Conservation (phyloP, 2,888 invertebrate species). For the Sesia bembeciformis region DNA sequence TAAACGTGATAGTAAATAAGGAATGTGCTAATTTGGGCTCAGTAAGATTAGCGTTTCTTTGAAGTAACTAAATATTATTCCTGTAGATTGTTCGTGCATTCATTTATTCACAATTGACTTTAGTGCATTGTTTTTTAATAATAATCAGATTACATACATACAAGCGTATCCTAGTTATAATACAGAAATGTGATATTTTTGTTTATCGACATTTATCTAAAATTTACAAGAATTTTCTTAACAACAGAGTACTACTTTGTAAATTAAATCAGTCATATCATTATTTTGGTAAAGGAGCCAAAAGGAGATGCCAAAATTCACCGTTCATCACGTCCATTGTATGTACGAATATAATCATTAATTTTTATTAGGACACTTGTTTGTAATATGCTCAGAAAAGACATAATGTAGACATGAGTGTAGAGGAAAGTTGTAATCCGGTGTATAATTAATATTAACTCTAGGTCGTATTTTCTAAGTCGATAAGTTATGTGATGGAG, state of each 20-base stretch:
- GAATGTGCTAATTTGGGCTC: too few species aligned
- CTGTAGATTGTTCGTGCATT: too few species aligned
- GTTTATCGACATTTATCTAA: too few species aligned
- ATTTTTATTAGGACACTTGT: slow-evolving; percentile 14
- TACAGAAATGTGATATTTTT: too few species aligned
- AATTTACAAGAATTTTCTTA: too few species aligned
- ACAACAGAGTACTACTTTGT: background rate
- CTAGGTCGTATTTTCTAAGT: slow-evolving; percentile 4
- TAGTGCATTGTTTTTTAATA: too few species aligned
- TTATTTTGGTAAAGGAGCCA: slow-evolving; percentile 55
- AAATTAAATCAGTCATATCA: background rate
- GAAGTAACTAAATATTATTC: too few species aligned
- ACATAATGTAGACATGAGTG: slow-evolving; percentile 46
- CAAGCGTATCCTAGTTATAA: too few species aligned
- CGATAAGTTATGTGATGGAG: slow-evolving; percentile 55
- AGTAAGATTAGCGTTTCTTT: too few species aligned
- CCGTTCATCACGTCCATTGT: slow-evolving; percentile 43
- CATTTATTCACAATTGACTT: too few species aligned
- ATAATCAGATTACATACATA: too few species aligned
- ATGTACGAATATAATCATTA: slow-evolving; percentile 2
- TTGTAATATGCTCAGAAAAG: slow-evolving; percentile 62
- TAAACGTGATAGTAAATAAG: too few species aligned
- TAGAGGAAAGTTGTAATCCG: slow-evolving; percentile 16
- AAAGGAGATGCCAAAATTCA: slow-evolving; percentile 65
- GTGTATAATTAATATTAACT: background rate